Evolutionary conservation across 2,797 vertebrate species (phyloP), one percentile per base, ranked within the genome.

Genomic region (Babyrousa celebensis): DNA sequence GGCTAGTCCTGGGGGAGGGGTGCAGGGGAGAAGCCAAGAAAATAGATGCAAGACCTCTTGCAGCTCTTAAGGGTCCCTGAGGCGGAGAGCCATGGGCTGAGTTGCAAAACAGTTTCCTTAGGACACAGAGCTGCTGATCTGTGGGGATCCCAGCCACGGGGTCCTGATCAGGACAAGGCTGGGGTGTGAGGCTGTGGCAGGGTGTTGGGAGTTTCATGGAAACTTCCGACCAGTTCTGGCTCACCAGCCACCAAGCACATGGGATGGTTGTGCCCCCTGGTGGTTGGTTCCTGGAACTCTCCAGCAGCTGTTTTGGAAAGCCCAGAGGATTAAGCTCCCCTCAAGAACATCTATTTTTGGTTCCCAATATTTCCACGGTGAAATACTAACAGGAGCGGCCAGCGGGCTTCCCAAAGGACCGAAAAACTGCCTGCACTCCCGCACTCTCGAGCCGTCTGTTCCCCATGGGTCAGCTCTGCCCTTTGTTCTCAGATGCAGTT

Each of bases 321-420:
- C 75, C 91, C 71, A 10, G 78, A 84, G 95, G 95, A 92, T 94
- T 94, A 93, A 71, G 84, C 70, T 78, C 67, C 62, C 5, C 52
- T 79, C 18, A n/a, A 71, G 84, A 96, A 74, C 85, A 91, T 96
- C 97, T 97, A 96, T 97, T 97, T 97, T 95, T 58, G 96, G 97
- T 93, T 88, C 86, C 75, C 89, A 71, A 23, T 63, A 63, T 94
- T 95, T 95, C 77, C 94, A 77, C 54, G 93, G 70, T 21, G 86
- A 91, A 95, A 72, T 23, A 60, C 75, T 54, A 72, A 67, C 56
- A 20, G 56, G 32, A 87, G 67, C 40, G 7, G 93, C 79, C 32
- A 18, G 40, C 27, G 29, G 79, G 91, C 68, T 92, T 94, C 32
- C 36, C 68, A 68, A 52, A 68, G 80, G 85, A n/a, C 77, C n/a